Evolutionary conservation across 2,888 invertebrate species (phyloP), one percentile per base, ranked within the genome.

Genomic region (Cephus runcator): DNA sequence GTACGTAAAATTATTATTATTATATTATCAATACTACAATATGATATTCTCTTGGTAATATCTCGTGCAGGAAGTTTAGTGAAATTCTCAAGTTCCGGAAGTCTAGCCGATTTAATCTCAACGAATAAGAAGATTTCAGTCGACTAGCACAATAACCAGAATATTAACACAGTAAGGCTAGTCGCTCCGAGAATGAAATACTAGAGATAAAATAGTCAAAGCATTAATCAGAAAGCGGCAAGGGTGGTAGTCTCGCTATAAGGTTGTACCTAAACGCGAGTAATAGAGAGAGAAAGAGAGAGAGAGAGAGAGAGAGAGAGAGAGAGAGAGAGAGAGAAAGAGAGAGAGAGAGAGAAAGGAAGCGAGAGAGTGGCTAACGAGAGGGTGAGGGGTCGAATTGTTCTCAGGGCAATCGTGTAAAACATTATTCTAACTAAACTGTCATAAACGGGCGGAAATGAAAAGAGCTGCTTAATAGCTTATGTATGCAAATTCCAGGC

Each of bases 371-470:
- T 82, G 82, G 83, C 40, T 23, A 56, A 56, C 40, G 23, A 56
- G 23, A 56, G 85, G 84, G 84, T 79, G 81, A 84, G 83, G 83
- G 84, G 23, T 40, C 40, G 83, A 88, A 87, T 86, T 85, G 87
- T 90, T 90, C 87, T 84, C 88, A 85, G 84, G 81, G 88, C 90
- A 91, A 91, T 91, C 91, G 89, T 90, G 90, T 89, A 89, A 87
- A 90, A 88, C 90, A 89, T 90, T 91, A 90, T 90, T 90, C 91
- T 86, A 87, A 89, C 91, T 91, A 91, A 91, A 91, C 91, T 91
- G 90, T 91, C 91, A 91, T 91, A 91, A 91, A 91, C 91, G 90
- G 87, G 91, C 90, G 91, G 91, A 91, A 91, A 91, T 91, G 91
- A 91, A 91, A 91, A 91, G 91, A 91, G 91, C 90, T 91, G 89